phyloP scores from a whole-genome alignment of 2,888 invertebrate species.

The Meta bourneti region DNA sequence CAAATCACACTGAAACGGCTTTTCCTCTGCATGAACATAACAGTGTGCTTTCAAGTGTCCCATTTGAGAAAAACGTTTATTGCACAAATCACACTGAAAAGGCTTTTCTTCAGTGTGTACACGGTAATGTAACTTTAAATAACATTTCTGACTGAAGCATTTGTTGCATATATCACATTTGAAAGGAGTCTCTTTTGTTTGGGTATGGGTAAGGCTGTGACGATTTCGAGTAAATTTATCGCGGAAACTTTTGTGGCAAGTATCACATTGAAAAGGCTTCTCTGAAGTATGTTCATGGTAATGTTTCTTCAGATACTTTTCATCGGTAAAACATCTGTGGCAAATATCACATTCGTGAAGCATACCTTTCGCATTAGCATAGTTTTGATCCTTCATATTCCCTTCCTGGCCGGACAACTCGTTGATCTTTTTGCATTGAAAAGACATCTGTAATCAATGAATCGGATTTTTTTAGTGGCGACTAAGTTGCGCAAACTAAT shows the following conservation, averaged over 20 bases:
- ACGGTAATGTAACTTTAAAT: not conserved
- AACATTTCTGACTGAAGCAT: not conserved
- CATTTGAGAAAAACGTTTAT: not conserved
- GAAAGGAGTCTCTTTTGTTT: not conserved
- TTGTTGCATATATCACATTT: slow-evolving; percentile 11
- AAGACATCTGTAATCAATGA: too few relatives aligned
- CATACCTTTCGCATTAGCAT: too few relatives aligned
- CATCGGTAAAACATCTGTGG: not conserved
- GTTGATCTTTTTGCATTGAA: too few relatives aligned
- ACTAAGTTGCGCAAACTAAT: too few relatives aligned
- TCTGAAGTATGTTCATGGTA: not conserved
- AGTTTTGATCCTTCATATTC: too few relatives aligned
- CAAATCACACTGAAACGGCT: slow-evolving; percentile 1
- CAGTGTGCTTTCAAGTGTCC: not conserved
- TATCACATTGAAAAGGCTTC: slow-evolving; percentile 9
- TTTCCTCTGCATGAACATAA: slow-evolving; percentile 3
- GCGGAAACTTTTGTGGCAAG: not conserved
- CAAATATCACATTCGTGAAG: not conserved
- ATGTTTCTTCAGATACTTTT: not conserved
- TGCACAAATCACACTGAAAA: not conserved
- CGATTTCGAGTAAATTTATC: not conserved
- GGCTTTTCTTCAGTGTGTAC: slow-evolving; percentile 3
- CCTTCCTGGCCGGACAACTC: too few relatives aligned
- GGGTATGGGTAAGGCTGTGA: not conserved
- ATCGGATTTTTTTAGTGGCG: too few relatives aligned